Percentiles rank a stretch among this genome's conserved stretches.
phyloP scores from a whole-genome alignment of 2,797 vertebrate genomes.

The Staurois parvus region DNA sequence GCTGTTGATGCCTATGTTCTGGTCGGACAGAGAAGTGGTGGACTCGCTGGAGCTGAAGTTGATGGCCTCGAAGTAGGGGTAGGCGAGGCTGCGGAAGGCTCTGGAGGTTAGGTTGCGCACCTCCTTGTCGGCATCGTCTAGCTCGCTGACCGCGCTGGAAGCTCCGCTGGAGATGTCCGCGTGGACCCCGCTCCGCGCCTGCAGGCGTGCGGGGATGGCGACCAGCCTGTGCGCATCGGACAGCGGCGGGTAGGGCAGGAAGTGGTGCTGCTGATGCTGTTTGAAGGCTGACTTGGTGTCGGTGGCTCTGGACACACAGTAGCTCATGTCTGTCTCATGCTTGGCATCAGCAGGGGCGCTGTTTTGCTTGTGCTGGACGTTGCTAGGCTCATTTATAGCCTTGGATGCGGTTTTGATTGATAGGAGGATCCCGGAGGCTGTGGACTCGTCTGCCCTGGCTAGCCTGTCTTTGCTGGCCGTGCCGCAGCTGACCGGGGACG shows the following conservation, averaged over 20 bases:
- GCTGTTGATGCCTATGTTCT: constrained; percentile 85
- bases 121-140: constrained; percentile 97
- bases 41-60: constrained; percentile 93
- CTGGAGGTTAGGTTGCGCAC: constrained; percentile 94
- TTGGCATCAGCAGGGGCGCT: constrained; percentile 74
- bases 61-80: constrained; percentile 93
- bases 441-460: constrained; percentile 64
- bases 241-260: background rate
- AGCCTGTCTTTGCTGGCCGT: constrained; percentile 61
- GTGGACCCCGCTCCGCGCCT: constrained; percentile 80
- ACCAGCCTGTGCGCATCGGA: constrained; percentile 71
- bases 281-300: constrained; percentile 76
- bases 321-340: constrained; percentile 85
- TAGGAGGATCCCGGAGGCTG: constrained; percentile 78
- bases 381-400: constrained; percentile 83
- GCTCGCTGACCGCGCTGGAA: constrained; percentile 94
- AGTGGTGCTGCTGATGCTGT: constrained; percentile 71
- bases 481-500: constrained; percentile 56
- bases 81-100: constrained; percentile 94
- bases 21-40: constrained; percentile 84
- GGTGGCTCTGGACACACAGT: constrained; percentile 81
- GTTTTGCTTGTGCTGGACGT: constrained; percentile 77
- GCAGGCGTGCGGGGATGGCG: constrained; percentile 89
- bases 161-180: constrained; percentile 94
- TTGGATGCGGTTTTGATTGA: constrained; percentile 88